Conservation (phyloP, 1,140 invertebrate genomes). For the Pteromalus puparum region DNA sequence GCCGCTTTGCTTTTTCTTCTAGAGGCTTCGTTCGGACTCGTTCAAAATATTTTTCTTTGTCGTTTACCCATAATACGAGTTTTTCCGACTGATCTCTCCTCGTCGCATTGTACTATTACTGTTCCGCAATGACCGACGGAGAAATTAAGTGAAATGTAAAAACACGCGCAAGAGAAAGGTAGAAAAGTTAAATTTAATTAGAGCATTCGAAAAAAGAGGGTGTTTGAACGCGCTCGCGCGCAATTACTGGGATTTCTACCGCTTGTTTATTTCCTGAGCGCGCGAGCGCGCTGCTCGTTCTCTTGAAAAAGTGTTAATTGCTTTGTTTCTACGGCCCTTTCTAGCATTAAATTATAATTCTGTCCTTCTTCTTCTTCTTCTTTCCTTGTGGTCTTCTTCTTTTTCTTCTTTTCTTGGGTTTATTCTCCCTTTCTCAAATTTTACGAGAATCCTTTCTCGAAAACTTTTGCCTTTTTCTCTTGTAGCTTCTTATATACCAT, state of each 20-base stretch:
- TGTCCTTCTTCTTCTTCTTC: not conserved
- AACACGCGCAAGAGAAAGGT: too few species aligned
- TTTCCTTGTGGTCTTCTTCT: too few species aligned
- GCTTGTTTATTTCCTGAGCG: not conserved
- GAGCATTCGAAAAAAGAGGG: not conserved
- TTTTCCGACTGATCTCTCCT: too few species aligned
- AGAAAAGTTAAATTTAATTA: not conserved
- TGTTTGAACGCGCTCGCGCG: too few species aligned
- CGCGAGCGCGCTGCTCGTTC: not conserved
- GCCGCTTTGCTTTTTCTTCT: conserved; percentile 52
- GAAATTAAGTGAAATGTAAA: too few species aligned
- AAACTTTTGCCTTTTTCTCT: not conserved
- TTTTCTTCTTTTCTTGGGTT: not conserved
- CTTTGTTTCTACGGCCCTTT: not conserved
- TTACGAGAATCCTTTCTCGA: not conserved
- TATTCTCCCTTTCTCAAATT: not conserved
- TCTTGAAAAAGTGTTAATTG: not conserved
- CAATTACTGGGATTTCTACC: not conserved
- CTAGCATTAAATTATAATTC: not conserved
- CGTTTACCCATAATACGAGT: too few species aligned
- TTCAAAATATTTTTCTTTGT: not conserved
- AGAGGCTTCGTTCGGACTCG: conserved; percentile 21
- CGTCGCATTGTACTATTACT: too few species aligned
- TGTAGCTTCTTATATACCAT: not conserved
- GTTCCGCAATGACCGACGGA: too few species aligned